Percentiles rank a stretch among this genome's conserved stretches.
Conservation (phyloP, 2,888 invertebrate species). For the Erebia ligea region DNA sequence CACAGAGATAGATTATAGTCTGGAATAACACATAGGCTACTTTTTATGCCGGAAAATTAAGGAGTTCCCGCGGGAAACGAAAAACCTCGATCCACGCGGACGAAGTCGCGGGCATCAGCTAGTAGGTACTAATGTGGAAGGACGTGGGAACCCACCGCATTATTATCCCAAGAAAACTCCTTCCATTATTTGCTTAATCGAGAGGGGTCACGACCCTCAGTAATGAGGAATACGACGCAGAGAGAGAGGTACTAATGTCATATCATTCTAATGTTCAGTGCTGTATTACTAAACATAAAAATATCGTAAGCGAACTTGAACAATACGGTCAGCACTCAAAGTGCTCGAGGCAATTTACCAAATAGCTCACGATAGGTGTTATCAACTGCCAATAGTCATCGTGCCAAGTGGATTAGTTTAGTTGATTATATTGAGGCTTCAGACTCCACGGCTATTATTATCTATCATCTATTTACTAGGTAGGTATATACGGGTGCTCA, state of each 20-base stretch:
- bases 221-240: too few species aligned
- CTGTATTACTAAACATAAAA: slow-evolving; percentile 8
- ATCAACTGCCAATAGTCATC: slow-evolving; percentile 32
- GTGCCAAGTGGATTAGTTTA: slow-evolving; percentile 31
- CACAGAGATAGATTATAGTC: too few species aligned
- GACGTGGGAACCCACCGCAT: too few species aligned
- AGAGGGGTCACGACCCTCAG: too few species aligned
- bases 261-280: not conserved
- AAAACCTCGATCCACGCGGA: too few species aligned
- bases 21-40: too few species aligned
- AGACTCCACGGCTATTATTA: slow-evolving; percentile 10
- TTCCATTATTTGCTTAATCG: too few species aligned
- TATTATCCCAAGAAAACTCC: too few species aligned
- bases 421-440: slow-evolving; percentile 27
- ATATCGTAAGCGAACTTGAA: slow-evolving; percentile 8
- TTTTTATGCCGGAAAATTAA: too few species aligned
- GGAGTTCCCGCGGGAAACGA: too few species aligned
- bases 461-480: not conserved
- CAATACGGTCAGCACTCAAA: slow-evolving; percentile 15
- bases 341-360: slow-evolving; percentile 23
- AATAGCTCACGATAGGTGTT: slow-evolving; percentile 28
- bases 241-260: not conserved
- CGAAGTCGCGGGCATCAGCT: too few species aligned
- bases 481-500: not conserved
- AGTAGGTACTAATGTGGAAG: too few species aligned